These are phyloP conservation scores for Cyphomyrus plagiostoma DNA, from an alignment of 2,113 vertebrate species.

Conservation along the genomic window DNA sequence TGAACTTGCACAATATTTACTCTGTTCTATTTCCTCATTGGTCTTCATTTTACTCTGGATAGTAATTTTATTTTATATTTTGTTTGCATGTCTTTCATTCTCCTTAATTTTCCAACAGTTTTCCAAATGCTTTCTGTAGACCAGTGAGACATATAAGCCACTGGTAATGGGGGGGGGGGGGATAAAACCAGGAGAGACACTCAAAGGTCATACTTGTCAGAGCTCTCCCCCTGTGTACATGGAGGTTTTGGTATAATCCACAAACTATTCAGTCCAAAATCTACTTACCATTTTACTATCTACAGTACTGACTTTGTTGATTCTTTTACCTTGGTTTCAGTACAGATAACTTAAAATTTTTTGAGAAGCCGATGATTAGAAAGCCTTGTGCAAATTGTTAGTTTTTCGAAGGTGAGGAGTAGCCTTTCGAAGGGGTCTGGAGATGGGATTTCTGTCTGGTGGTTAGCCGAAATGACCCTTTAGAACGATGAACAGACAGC, in stretches of 20 bases:
- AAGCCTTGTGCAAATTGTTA: neutral
- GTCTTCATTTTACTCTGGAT: neutral
- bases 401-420: neutral
- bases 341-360: neutral
- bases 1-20: neutral
- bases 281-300: neutral
- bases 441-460: neutral
- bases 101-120: neutral
- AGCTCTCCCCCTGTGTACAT: neutral
- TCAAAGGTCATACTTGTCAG: neutral
- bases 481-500: neutral
- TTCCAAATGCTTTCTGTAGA: neutral
- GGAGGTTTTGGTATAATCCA: neutral
- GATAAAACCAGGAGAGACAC: neutral
- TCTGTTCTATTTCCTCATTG: neutral
- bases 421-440: neutral
- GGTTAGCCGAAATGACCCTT: neutral
- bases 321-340: neutral
- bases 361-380: neutral
- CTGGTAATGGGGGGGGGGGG: neutral
- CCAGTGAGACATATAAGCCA: neutral
- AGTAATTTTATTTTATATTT: neutral
- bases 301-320: neutral
- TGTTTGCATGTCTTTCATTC: neutral
- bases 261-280: neutral